phyloP scores from a whole-genome alignment of 2,797 vertebrate genomes.

The Chelon labrosus region DNA sequence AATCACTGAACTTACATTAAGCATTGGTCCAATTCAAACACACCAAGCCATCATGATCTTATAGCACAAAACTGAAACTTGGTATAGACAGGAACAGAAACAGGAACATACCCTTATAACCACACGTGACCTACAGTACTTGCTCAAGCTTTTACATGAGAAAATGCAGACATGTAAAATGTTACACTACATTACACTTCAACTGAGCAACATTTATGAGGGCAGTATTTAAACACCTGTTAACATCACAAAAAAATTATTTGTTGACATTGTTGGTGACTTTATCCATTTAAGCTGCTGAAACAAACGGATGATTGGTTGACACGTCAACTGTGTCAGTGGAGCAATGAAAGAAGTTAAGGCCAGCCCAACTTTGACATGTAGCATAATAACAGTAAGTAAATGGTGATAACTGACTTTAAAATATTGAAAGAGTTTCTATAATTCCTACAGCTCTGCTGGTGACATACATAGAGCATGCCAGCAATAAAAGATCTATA shows the following conservation, averaged over 20 bases:
- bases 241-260: no score
- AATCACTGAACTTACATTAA: not conserved
- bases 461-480: not conserved
- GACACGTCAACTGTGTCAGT: no score
- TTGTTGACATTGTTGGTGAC: no score
- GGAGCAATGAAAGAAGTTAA: no score
- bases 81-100: slow-evolving; percentile 35
- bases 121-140: slow-evolving; percentile 10
- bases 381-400: not conserved
- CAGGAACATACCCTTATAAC: slow-evolving; percentile 26
- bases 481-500: slow-evolving; percentile 11
- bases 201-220: no score
- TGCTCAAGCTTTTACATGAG: not conserved
- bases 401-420: not conserved
- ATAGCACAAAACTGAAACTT: slow-evolving; percentile 7
- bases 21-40: not conserved
- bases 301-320: no score
- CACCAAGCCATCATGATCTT: not conserved
- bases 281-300: no score
- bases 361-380: no score
- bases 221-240: no score
- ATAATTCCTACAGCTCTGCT: not conserved
- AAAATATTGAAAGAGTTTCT: not conserved
- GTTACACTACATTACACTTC: no score
- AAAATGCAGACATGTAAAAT: not conserved